Evolutionary conservation across 2,113 vertebrate species (phyloP).

Genomic region (Apeltes quadracus): DNA sequence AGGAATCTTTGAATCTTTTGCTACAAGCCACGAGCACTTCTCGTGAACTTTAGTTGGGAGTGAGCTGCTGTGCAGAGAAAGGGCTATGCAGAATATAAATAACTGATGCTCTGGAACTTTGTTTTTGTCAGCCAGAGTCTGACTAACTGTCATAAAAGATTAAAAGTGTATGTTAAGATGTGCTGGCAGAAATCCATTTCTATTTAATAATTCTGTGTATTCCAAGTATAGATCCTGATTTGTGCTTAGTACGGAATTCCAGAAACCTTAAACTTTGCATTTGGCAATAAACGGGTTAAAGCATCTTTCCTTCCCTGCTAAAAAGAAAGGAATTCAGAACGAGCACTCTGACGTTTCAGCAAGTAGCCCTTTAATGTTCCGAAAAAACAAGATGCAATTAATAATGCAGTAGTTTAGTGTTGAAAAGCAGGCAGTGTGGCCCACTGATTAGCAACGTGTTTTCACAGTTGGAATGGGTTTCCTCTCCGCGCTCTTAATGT

Average conservation of each 20-base stretch:
- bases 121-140: not conserved
- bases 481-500: not conserved
- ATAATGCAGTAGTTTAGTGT: not conserved
- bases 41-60: slow-evolving; percentile 25
- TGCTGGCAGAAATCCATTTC: not conserved
- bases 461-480: not conserved
- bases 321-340: not conserved
- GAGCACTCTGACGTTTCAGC: not conserved
- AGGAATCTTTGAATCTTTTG: slow-evolving; percentile 5
- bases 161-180: not conserved
- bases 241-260: not conserved
- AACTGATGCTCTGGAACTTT: not conserved
- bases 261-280: not conserved
- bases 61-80: slow-evolving; percentile 5
- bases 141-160: not conserved
- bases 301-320: not conserved
- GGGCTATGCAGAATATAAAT: not conserved
- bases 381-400: not conserved
- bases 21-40: slow-evolving; percentile 7
- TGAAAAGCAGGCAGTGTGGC: not conserved
- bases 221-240: not conserved
- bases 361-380: not conserved
- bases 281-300: not conserved
- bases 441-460: not conserved
- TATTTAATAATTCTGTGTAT: not conserved